A percentile compares a stretch with the other conserved stretches of the same genome.
Evolutionary conservation across 2,113 vertebrate genomes (phyloP).

Genomic region (Aphyosemion australe): DNA sequence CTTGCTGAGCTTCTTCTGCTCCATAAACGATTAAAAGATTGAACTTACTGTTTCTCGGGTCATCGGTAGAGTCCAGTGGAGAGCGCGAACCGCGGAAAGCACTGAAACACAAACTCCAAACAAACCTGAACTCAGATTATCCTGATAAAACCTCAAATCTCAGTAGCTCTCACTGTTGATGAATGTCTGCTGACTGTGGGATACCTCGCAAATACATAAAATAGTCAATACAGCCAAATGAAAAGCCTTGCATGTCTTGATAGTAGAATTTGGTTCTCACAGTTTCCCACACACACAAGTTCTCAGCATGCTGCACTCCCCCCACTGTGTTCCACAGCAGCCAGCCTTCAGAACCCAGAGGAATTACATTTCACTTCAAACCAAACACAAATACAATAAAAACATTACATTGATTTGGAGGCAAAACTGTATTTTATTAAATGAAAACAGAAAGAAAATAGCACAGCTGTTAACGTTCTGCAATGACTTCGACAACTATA

Average conservation of each 20-base stretch:
- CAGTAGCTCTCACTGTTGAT: constrained; percentile 13
- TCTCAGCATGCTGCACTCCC: background rate
- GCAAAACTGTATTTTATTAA: background rate
- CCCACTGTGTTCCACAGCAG: background rate
- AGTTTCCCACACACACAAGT: background rate
- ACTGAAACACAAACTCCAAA: background rate
- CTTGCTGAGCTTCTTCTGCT: background rate
- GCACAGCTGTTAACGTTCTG: too few relatives aligned
- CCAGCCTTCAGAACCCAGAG: constrained; percentile 15
- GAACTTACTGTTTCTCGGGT: constrained; percentile 10
- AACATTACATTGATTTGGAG: constrained; percentile 1
- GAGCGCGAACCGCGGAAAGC: background rate
- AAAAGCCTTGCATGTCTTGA: constrained; percentile 26
- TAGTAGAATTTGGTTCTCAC: constrained; percentile 14
- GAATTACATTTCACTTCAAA: constrained; percentile 4
- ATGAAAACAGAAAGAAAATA: background rate
- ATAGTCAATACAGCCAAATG: constrained; percentile 16
- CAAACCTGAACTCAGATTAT: constrained; percentile 1
- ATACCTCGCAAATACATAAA: constrained; percentile 33
- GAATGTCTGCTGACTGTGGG: constrained; percentile 13
- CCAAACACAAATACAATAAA: constrained; percentile 3
- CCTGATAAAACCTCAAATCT: constrained; percentile 27
- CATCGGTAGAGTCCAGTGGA: constrained; percentile 6
- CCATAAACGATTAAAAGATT: constrained; percentile 22
- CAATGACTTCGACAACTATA: too few relatives aligned